Evolutionary conservation across 2,113 vertebrate species (phyloP).

Genomic region (Misgurnus mizolepis): DNA sequence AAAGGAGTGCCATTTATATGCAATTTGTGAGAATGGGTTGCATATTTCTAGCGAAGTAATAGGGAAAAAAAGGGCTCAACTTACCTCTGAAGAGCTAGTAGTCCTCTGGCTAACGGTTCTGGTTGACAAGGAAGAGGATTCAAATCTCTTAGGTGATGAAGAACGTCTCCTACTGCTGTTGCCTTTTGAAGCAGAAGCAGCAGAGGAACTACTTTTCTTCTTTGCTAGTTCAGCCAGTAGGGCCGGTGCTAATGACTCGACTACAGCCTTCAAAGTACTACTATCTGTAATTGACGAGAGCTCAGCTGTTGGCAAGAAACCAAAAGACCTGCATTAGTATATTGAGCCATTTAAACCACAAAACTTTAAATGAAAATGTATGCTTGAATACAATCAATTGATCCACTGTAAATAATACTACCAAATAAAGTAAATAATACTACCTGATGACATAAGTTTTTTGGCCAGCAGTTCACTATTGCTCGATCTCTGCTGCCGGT

Average conservation of each 20-base stretch:
- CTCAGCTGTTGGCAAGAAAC: slow-evolving; percentile 1
- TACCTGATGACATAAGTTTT: slow-evolving; percentile 77
- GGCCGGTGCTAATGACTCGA: slow-evolving; percentile 54
- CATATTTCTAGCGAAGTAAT: neutral
- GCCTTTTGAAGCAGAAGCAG: slow-evolving; percentile 34
- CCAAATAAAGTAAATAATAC: neutral
- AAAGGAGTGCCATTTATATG: too few species aligned
- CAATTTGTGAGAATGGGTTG: neutral
- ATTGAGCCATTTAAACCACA: neutral
- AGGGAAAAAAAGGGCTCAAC: neutral
- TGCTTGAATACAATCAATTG: neutral
- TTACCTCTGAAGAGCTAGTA: slow-evolving; percentile 31
- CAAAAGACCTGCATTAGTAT: neutral
- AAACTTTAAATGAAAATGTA: neutral
- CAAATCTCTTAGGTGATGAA: slow-evolving; percentile 46
- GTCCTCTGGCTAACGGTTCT: slow-evolving; percentile 3
- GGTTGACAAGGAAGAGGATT: slow-evolving; percentile 33
- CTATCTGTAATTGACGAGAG: slow-evolving; percentile 48
- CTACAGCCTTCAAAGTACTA: slow-evolving; percentile 51
- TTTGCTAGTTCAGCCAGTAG: slow-evolving; percentile 54
- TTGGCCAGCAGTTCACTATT: slow-evolving; percentile 68
- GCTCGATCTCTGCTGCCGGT: slow-evolving; percentile 59
- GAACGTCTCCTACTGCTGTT: slow-evolving; percentile 30
- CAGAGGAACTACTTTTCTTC: slow-evolving; percentile 34
- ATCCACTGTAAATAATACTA: neutral